phyloP scores from a whole-genome alignment of 2,113 vertebrate species.

The Ageneiosus marmoratus region DNA sequence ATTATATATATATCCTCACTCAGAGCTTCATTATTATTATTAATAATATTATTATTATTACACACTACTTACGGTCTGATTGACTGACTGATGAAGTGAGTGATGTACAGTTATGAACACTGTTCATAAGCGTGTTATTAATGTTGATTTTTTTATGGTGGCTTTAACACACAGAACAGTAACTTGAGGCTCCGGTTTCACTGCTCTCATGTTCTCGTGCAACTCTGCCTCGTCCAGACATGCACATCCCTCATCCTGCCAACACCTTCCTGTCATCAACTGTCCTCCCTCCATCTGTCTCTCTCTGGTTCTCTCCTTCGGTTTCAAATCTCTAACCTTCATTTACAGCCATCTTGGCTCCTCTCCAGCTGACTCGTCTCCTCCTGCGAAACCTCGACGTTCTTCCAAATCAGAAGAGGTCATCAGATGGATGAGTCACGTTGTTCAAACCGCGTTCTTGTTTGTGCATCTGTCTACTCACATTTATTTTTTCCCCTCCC shows the following conservation, averaged over 20 bases:
- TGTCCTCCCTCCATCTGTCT: conserved; percentile 51
- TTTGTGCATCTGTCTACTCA: conserved; percentile 13
- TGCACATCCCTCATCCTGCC: conserved; percentile 40
- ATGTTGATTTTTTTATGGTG: conserved; percentile 53
- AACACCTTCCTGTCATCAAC: conserved; percentile 52
- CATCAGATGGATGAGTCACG: not conserved
- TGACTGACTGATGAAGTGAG: not conserved
- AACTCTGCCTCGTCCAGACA: conserved; percentile 29
- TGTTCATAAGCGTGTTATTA: conserved; percentile 5
- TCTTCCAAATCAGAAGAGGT: not conserved
- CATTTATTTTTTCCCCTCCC: no score
- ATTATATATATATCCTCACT: no score
- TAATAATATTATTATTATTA: not conserved
- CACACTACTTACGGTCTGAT: not conserved
- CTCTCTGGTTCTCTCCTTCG: not conserved
- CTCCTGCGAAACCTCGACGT: not conserved
- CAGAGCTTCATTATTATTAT: not conserved
- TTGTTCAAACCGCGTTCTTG: not conserved
- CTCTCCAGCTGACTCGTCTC: not conserved
- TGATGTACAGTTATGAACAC: not conserved
- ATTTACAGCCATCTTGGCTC: not conserved
- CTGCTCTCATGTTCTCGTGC: conserved; percentile 9
- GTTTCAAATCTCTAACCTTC: conserved; percentile 6
- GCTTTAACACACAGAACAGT: conserved; percentile 54
- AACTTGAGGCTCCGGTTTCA: conserved; percentile 14